Evolutionary conservation across 1,140 invertebrate genomes (phyloP).

Genomic region (Neodiprion lecontei): DNA sequence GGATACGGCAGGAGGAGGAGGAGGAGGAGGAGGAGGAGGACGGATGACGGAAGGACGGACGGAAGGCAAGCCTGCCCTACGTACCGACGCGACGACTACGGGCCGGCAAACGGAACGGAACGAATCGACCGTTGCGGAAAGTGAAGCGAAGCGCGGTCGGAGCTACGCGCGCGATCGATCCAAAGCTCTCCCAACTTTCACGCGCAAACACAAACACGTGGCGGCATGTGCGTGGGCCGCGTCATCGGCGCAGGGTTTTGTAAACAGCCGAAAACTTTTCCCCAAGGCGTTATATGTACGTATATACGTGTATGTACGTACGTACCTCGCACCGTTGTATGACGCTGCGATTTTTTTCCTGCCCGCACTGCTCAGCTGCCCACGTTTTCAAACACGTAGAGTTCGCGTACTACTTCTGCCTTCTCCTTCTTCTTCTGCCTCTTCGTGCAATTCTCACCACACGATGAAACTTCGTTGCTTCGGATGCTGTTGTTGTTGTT

Average conservation of each 20-base stretch:
- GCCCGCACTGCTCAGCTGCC: no score
- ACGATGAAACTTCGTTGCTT: no score
- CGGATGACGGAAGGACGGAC: neutral
- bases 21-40: neutral
- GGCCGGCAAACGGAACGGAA: neutral
- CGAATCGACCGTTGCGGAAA: slow-evolving; percentile 4
- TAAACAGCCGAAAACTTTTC: neutral
- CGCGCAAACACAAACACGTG: slow-evolving; percentile 5
- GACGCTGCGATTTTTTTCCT: neutral
- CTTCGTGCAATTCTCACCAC: no score
- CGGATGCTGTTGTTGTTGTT: no score
- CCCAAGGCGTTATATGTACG: slow-evolving; percentile 15
- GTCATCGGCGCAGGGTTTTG: neutral
- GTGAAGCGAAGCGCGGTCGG: neutral
- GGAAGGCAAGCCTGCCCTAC: neutral
- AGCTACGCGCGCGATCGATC: slow-evolving; percentile 20
- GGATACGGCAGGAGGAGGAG: slow-evolving; percentile 38
- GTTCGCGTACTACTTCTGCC: no score
- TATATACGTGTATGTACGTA: slow-evolving; percentile 21
- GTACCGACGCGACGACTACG: neutral
- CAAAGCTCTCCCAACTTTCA: neutral
- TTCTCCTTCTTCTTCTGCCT: no score
- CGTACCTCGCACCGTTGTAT: no score
- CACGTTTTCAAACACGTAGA: no score
- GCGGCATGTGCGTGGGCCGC: slow-evolving; percentile 1